phyloP scores from a whole-genome alignment of 2,797 vertebrate species.

The Xiphophorus birchmanni region DNA sequence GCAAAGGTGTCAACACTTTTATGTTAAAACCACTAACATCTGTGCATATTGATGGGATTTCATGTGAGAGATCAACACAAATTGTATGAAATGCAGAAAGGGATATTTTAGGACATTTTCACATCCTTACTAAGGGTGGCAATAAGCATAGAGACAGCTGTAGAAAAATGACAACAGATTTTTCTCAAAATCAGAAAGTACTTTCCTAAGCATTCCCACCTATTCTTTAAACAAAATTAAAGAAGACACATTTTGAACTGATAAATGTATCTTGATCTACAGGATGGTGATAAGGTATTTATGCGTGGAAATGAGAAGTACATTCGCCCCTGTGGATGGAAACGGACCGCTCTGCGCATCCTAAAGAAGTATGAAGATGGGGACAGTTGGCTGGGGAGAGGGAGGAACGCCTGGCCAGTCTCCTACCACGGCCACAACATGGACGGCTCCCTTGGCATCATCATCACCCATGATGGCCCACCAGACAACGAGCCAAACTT shows the following conservation, averaged over 20 bases:
- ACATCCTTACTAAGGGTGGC: background rate
- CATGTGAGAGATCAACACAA: background rate
- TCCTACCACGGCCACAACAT: conserved; percentile 68
- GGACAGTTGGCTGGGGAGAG: conserved; percentile 59
- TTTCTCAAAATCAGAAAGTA: background rate
- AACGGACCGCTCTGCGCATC: conserved; percentile 64
- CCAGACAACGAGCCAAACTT: background rate
- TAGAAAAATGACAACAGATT: background rate
- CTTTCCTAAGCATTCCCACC: background rate
- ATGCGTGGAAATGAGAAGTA: conserved; percentile 67
- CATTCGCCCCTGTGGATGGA: conserved; percentile 72
- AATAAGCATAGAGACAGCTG: background rate
- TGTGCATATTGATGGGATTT: background rate
- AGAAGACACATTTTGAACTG: background rate
- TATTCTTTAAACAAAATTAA: background rate
- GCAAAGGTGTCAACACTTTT: background rate
- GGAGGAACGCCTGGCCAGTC: conserved; percentile 67
- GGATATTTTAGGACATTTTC: background rate
- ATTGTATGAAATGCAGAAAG: background rate
- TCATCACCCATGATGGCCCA: conserved; percentile 25
- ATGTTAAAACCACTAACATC: background rate
- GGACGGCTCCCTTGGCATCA: conserved; percentile 66
- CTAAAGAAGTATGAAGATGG: conserved; percentile 34
- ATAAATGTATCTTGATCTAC: conserved; percentile 3
- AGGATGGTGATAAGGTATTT: conserved; percentile 46